Evolutionary conservation across 1,140 invertebrate genomes (phyloP).

Genomic region (Orussus abietinus): DNA sequence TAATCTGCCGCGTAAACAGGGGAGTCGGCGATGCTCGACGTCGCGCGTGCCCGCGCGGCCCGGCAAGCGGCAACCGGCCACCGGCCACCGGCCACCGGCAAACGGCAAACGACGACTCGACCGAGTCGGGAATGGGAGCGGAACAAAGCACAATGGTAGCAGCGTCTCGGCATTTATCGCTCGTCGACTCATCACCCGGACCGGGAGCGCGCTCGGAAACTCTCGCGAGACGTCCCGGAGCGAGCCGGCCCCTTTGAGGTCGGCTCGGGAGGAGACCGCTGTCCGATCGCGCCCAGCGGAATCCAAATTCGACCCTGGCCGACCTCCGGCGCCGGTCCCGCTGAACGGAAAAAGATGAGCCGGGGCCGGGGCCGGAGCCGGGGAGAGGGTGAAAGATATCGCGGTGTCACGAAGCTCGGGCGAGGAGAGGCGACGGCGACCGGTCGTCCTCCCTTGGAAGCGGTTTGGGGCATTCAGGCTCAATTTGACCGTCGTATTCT

Average conservation of each 20-base stretch:
- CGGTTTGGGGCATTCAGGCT: slow-evolving; percentile 20
- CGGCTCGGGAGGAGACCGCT: too few relatives aligned
- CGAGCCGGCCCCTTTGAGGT: slow-evolving; percentile 47
- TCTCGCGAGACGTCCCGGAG: slow-evolving; percentile 32
- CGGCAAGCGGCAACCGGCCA: too few relatives aligned
- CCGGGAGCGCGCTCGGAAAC: neutral
- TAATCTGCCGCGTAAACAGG: slow-evolving; percentile 37
- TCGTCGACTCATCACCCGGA: too few relatives aligned
- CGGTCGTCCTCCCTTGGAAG: slow-evolving; percentile 28
- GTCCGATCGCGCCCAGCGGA: slow-evolving; percentile 1
- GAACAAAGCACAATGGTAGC: slow-evolving; percentile 38
- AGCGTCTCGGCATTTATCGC: slow-evolving; percentile 25
- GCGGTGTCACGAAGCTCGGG: too few relatives aligned
- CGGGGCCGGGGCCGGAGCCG: too few relatives aligned
- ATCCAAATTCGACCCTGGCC: slow-evolving; percentile 1
- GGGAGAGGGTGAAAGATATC: neutral
- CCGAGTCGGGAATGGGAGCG: neutral
- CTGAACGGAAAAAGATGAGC: too few relatives aligned
- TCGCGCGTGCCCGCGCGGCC: too few relatives aligned
- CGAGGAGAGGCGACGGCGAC: neutral
- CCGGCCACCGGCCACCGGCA: too few relatives aligned
- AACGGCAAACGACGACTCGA: too few relatives aligned
- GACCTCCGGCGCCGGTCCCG: too few relatives aligned
- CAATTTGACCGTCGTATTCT: too few relatives aligned
- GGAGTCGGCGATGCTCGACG: slow-evolving; percentile 26